Base-by-base conservation (phyloP, 1,140 invertebrate genomes). In the Phymorhynchus buccinoides region DNA sequence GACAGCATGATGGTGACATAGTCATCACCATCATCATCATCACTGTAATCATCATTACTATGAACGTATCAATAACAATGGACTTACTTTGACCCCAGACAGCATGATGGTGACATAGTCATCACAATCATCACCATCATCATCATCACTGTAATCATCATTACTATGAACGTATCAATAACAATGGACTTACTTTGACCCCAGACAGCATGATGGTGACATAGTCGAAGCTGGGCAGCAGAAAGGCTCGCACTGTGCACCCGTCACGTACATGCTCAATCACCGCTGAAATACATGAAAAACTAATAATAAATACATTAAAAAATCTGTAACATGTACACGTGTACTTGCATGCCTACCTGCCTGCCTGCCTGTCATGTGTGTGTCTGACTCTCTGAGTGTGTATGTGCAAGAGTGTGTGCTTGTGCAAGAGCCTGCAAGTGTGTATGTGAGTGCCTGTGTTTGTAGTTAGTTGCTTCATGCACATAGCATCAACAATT, bases 231-330 rank as follows among this genome's bases (percentile, higher is more conserved):
- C 96, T 80, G 81, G 98, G 98, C 44, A 98, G 91, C 1, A 99
- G 93, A 88, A 99, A 97, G 1, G 96, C 96, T 86, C 98, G 95
- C 1, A 99, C 95, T 1, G 98, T 99, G 32, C 98, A 99, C 2
- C 98, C 98, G 94, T 99, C 98, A 85, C 98, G 95, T 1, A 99
- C 98, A 94, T 98, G 96, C 93, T 99, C 98, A 90, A 99, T 96
- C 41, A 99, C 95, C 79, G 97, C 97, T 92, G 96, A 95, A 18
- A 91, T 35, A 9, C 12, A 35, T 71, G 3, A 71, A 71, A n/a
- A 71, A 30, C 16, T 66, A 27, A 7, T 30, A 27, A 66, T 14
- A 48, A 6, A 48, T 9, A 48, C 18, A 18, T 6, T 18, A 48
- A 48, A 6, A 48, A 48, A n/a, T 48, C 44, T 48, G 7, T 48